Base-by-base conservation (phyloP, 2,797 vertebrate genomes). In the Todus mexicanus region DNA sequence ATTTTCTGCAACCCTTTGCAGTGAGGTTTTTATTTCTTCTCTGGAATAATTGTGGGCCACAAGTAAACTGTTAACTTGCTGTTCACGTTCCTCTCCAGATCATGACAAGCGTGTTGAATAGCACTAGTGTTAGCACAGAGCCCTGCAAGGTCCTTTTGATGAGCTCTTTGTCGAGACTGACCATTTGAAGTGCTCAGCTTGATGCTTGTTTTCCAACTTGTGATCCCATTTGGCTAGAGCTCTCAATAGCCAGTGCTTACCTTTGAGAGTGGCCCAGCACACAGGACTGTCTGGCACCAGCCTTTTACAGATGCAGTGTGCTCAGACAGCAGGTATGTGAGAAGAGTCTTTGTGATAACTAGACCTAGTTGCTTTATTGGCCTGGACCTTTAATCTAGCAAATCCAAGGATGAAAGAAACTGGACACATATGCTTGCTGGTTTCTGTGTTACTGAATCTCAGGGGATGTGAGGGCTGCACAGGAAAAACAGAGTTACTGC, bases 101-200 rank as follows among this genome's bases (percentile, higher is more conserved):
- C 35, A 42, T 12, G 38, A 72, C 31, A 92, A 94, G 88, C 73
- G 40, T 54, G 60, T 27, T 88, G 51, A 86, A 63, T 48, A 78
- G 75, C 66, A 73, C 59, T 69, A 69, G 29, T 60, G 61, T 47
- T 78, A 90, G 54, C 73, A 79, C 26, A 66, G 69, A 92, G 73
- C 18, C 61, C 66, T 91, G 20, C 35, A 35, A 89, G 16, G 16
- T 72, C 79, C 43, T 92, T 92, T 74, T 93, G 84, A 64, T 71
- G 84, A 92, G 61, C 53, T 95, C 94, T 94, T 57, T 83, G 78
- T 93, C 35, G 64, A 95, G 92, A 96, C 89, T 60, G 78, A 76
- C 88, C 50, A 51, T 87, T 20, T 94, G 89, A 95, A 93, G 89
- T 83, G 69, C 61, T 59, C 53, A 37, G 43, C 53, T 12, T 84